These are phyloP conservation scores for Desmodus rotundus DNA, from an alignment of 2,113 vertebrate species.

Conservation along the genomic window DNA sequence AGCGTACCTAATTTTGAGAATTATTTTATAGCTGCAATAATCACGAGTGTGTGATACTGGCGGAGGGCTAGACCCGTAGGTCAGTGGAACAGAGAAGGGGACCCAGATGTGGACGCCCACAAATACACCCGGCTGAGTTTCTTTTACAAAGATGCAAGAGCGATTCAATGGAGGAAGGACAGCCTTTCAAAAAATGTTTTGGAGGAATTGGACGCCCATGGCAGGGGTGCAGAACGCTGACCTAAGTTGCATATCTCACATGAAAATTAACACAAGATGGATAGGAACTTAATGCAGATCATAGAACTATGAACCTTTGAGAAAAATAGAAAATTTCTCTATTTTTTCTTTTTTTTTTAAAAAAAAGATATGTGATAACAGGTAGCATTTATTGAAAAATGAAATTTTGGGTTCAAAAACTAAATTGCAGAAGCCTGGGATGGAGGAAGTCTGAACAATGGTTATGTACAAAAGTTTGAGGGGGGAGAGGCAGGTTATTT, in stretches of 20 bases:
- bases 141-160: background rate
- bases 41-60: background rate
- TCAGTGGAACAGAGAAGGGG: background rate
- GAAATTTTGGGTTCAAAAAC: background rate
- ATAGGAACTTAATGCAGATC: background rate
- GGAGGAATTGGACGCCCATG: background rate
- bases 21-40: background rate
- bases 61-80: background rate
- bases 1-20: background rate
- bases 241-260: background rate
- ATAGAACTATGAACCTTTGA: background rate
- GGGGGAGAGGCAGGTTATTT: background rate
- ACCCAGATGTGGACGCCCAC: background rate
- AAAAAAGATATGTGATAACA: background rate
- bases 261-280: background rate
- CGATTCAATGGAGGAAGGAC: background rate
- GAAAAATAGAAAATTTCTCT: background rate
- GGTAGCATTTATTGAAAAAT: background rate
- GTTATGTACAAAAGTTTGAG: background rate
- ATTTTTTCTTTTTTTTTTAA: background rate
- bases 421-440: background rate
- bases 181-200: background rate
- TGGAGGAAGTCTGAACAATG: background rate
- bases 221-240: background rate
- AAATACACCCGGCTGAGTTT: background rate